These are phyloP conservation scores for Diarsia mendica DNA, from an alignment of 2,888 invertebrate species.

Conservation along the genomic window DNA sequence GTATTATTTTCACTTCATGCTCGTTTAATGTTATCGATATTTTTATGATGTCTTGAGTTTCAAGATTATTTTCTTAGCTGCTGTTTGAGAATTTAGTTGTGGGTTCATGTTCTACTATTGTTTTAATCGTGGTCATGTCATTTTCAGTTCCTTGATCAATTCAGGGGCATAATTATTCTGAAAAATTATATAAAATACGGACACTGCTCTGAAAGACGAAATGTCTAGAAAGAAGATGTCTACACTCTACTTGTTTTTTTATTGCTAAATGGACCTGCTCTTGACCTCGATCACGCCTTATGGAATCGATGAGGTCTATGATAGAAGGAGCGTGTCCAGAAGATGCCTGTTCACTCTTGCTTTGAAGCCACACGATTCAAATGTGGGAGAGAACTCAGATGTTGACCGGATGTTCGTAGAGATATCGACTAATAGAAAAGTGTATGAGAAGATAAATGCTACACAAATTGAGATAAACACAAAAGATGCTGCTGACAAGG, in stretches of 20 bases:
- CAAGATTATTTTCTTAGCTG: not conserved
- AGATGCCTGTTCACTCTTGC: too few species aligned
- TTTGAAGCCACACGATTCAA: too few species aligned
- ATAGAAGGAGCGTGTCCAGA: too few species aligned
- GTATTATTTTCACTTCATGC: constrained; percentile 51
- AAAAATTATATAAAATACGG: not conserved
- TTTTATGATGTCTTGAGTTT: constrained; percentile 1
- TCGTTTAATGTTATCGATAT: constrained; percentile 21
- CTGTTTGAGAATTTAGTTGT: not conserved
- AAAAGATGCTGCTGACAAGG: not conserved
- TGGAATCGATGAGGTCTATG: too few species aligned
- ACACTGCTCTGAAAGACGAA: not conserved
- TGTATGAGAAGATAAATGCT: not conserved
- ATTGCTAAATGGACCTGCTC: too few species aligned
- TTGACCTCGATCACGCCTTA: too few species aligned
- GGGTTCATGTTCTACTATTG: not conserved
- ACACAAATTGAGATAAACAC: not conserved
- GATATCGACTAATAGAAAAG: not conserved
- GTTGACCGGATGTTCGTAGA: too few species aligned
- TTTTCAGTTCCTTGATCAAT: not conserved
- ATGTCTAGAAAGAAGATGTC: not conserved
- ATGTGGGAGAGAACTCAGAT: too few species aligned
- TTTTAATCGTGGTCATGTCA: not conserved
- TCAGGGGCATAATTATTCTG: not conserved
- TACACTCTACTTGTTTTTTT: too few species aligned